Base-by-base conservation (phyloP, 2,888 invertebrate species). In the Biston stratarius region DNA sequence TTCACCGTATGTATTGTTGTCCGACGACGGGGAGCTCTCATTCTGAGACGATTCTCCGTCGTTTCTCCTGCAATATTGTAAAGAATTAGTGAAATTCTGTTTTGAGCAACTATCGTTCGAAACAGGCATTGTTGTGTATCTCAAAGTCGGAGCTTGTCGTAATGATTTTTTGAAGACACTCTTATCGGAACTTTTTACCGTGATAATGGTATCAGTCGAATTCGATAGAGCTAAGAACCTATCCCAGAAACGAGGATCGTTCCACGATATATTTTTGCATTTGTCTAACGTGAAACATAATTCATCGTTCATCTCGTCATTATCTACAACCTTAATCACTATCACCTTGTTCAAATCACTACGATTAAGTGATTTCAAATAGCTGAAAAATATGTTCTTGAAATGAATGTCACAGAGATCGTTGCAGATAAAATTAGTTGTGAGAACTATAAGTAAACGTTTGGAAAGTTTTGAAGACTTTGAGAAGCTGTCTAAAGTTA, bases 191-290 rank as follows among this genome's bases (percentile, higher is more conserved):
- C 88, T 84, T 84, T 90, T 90, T 64, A 94, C 86, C 15, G 94
- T 94, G 70, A 95, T 94, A 83, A 94, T 92, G 71, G 93, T 94
- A 77, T 94, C 94, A 40, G 93, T 94, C 6, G 96, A 96, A 86
- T 97, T 97, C 52, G 97, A 96, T 94, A 97, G 95, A 67, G 96
- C 95, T 83, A 96, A 95, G 71, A 98, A 94, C 86, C 97, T 97
- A 79, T 97, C 97, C 98, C 98, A 98, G 90, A 98, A 98, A 73
- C 97, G 94, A 60, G 96, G 95, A 83, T 97, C 97, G 73, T 95
- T 96, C 96, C 96, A 97, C 67, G 96, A 95, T 76, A 96, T 94
- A 79, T 95, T 96, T 61, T 95, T 95, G 92, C 96, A 95, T 77
- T 92, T 93, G 84, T 94, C 92, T 85, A 94, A 81, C 57, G 92